Percentiles rank a stretch among this genome's conserved stretches.
phyloP scores from a whole-genome alignment of 1,140 invertebrate species.

The Babylonia areolata region DNA sequence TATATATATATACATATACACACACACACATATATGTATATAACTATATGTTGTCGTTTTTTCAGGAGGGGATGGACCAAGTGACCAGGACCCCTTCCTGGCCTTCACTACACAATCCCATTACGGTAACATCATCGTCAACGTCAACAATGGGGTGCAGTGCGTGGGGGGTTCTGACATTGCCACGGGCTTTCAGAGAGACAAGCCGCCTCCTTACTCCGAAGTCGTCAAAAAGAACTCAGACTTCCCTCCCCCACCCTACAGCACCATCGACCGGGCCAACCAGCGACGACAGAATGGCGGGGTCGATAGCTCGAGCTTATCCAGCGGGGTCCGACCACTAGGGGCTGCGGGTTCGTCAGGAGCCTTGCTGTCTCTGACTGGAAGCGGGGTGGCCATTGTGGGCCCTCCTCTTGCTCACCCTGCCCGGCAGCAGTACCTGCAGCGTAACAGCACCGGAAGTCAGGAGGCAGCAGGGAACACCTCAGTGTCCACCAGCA shows the following conservation, averaged over 20 bases:
- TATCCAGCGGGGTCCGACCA: conserved; percentile 5
- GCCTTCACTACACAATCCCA: conserved; percentile 50
- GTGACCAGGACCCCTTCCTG: conserved; percentile 67
- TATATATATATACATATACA: background rate
- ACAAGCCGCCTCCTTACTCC: conserved; percentile 67
- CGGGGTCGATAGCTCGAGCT: conserved; percentile 4
- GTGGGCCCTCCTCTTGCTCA: conserved; percentile 31
- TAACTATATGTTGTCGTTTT: background rate
- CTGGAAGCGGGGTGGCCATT: conserved; percentile 32
- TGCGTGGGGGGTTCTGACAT: conserved; percentile 63
- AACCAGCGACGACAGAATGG: conserved; percentile 34
- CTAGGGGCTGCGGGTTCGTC: background rate
- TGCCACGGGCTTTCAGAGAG: conserved; percentile 47
- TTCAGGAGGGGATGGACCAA: conserved; percentile 35
- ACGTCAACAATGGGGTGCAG: conserved; percentile 71
- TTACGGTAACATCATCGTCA: conserved; percentile 70
- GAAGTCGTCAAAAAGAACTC: conserved; percentile 55
- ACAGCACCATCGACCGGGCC: conserved; percentile 70
- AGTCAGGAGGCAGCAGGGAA: conserved; percentile 34
- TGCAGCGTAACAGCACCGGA: conserved; percentile 45
- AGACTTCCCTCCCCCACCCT: conserved; percentile 63
- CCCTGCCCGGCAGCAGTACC: conserved; percentile 39
- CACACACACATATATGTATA: background rate
- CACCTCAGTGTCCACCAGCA: background rate
- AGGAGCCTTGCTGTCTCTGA: background rate